Base-by-base conservation (phyloP, 2,888 invertebrate genomes). In the Patella pellucida region DNA sequence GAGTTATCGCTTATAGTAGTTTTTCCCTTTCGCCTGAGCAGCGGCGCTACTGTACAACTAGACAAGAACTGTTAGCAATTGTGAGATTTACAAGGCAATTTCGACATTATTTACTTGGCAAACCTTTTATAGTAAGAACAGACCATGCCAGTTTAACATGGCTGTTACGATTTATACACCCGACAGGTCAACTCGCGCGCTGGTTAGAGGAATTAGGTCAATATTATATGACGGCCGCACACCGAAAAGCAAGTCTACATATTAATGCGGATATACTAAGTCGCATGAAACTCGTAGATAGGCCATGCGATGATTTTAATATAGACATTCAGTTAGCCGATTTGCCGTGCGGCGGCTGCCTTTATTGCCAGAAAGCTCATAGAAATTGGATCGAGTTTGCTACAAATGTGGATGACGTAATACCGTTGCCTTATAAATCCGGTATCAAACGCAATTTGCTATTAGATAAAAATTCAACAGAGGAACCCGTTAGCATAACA, bases 1-100 rank as follows among this genome's bases (percentile, higher is more conserved):
- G 52, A 56, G 80, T 82, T 3, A 78, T 81, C 54, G 67, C 71
- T 4, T 81, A 78, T 52, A 74, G 71, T 9, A 72, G 71, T 52
- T 71, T 62, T n/a, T n/a, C 74, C 5, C 50, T 82, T n/a, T 52
- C 75, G 1, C 31, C 19, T 16, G 74, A 74, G 23, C 78, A 82
- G 31, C 23, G 56, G 7, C n/a, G 62, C 12, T 79, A 79, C 62
- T 81, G 79, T 62, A 73, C 73, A 4, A 76, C 77, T 4, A 16
- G 9, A 15, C 52, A 52, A n/a, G 2, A 11, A n/a, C 41, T 76
- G 2, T 16, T 52, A 3, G 54, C 54, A 15, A 16, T 52, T 52
- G 16, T 3, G 3, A 1, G 16, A 3, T 52, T 52, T 3, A 52
- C 54, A 2, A 52, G 54, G 3, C 54, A 15, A 16, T 76, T 68